Evolutionary conservation across 1,140 invertebrate species (phyloP), one percentile per base, ranked within the genome.

Genomic region (Sinella curviseta): DNA sequence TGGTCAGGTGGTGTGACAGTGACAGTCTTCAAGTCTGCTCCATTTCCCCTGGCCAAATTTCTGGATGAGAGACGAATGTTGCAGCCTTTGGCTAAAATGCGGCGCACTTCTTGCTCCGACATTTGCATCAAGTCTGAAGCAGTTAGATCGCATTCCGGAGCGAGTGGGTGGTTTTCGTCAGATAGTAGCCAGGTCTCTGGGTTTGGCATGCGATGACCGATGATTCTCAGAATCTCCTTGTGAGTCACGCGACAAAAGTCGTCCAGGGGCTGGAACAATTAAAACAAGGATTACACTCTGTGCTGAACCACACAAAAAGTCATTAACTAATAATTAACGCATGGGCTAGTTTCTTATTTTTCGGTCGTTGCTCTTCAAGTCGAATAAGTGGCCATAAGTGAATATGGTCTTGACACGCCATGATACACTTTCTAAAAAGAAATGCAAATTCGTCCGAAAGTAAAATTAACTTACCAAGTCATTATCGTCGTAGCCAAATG

Each of bases 401-500:
- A n/a, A n/a, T n/a, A n/a, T n/a, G n/a, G n/a, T n/a, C n/a, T n/a
- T n/a, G n/a, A n/a, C n/a, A n/a, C n/a, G n/a, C 39, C 20, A 48
- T 20, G 39, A 8, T 48, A 12, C 39, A 48, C 39, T 74, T 34
- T 36, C 12, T n/a, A n/a, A n/a, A n/a, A n/a, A n/a, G n/a, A n/a
- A n/a, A n/a, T n/a, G n/a, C n/a, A 54, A 16, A n/a, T 54, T 14
- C n/a, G 48, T 54, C 14, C n/a, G 48, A 16, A n/a, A 14, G 60
- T 67, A n/a, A n/a, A n/a, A 35, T 77, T 36, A 36, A 74, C 75
- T 70, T 54, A 80, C 79, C 57, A 80, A 73, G 35, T 80, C 79
- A 60, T 80, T 80, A 75, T 77, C 74, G 30, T 80, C 79, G 30
- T 70, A 77, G 14, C 79, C 79, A 77, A 80, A 80, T 28, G 79